phyloP scores from a whole-genome alignment of 2,888 invertebrate species.

The Rhyacophila evoluta region DNA sequence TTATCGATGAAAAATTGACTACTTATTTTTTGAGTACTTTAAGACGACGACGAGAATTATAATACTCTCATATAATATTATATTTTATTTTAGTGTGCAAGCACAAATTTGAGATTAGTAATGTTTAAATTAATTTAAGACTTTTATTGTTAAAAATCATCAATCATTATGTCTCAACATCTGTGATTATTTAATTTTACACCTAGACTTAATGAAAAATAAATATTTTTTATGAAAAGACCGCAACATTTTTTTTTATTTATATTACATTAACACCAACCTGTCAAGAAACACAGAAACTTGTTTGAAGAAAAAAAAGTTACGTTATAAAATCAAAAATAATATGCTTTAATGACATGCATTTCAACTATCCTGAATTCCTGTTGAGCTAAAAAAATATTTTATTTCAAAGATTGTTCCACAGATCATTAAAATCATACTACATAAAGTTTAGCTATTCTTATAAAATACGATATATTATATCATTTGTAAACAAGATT shows the following conservation, averaged over 20 bases:
- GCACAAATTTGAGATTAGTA: constrained; percentile 12
- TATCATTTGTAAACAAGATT: too few species aligned
- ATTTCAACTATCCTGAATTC: too few species aligned
- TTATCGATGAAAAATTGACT: background rate
- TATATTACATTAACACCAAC: too few species aligned
- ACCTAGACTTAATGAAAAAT: background rate
- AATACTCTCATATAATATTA: background rate
- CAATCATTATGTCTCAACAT: constrained; percentile 24
- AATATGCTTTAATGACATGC: too few species aligned
- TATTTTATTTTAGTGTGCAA: background rate
- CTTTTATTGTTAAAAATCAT: background rate
- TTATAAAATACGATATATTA: too few species aligned
- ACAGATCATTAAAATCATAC: too few species aligned
- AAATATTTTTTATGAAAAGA: background rate
- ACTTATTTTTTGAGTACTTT: background rate
- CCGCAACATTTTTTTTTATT: too few species aligned
- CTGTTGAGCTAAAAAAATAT: too few species aligned
- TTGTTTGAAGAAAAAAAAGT: too few species aligned
- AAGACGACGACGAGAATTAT: background rate
- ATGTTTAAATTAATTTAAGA: background rate
- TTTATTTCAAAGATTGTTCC: too few species aligned
- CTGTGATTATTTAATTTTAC: constrained; percentile 19
- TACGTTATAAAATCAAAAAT: too few species aligned
- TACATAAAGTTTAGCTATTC: too few species aligned
- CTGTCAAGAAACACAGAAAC: background rate